phyloP scores from a whole-genome alignment of 2,113 vertebrate genomes.

The Theristicus caerulescens region DNA sequence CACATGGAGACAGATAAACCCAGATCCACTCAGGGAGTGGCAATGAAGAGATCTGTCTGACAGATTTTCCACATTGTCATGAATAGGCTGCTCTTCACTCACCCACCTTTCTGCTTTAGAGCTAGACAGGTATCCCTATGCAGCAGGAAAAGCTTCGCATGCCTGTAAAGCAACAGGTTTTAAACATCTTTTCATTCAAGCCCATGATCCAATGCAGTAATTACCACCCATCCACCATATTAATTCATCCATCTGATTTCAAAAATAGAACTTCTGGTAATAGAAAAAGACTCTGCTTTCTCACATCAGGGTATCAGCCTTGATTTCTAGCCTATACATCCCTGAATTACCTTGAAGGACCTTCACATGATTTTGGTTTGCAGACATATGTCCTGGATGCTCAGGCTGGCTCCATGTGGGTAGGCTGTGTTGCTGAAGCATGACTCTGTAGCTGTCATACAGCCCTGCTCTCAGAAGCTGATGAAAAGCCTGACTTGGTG shows the following conservation, averaged over 20 bases:
- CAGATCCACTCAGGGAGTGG: background rate
- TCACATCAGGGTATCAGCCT: background rate
- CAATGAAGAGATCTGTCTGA: background rate
- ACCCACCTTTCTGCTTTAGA: background rate
- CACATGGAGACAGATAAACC: background rate
- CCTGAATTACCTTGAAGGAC: background rate
- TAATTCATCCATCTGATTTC: background rate
- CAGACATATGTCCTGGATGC: background rate
- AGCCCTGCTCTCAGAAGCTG: background rate
- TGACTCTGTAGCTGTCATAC: background rate
- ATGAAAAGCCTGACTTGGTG: background rate
- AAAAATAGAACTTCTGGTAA: background rate
- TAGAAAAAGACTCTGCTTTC: background rate
- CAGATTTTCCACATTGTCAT: background rate
- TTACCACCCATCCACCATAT: background rate
- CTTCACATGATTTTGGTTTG: background rate
- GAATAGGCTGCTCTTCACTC: background rate
- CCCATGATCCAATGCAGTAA: background rate
- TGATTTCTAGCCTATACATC: background rate
- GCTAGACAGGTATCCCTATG: background rate
- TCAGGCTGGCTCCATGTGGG: background rate
- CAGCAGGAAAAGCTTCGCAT: background rate
- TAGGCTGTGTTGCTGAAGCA: background rate
- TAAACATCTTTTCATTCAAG: background rate
- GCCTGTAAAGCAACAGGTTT: background rate